Conservation (phyloP, 2,113 vertebrate species). For the Oreocharis arfaki region DNA sequence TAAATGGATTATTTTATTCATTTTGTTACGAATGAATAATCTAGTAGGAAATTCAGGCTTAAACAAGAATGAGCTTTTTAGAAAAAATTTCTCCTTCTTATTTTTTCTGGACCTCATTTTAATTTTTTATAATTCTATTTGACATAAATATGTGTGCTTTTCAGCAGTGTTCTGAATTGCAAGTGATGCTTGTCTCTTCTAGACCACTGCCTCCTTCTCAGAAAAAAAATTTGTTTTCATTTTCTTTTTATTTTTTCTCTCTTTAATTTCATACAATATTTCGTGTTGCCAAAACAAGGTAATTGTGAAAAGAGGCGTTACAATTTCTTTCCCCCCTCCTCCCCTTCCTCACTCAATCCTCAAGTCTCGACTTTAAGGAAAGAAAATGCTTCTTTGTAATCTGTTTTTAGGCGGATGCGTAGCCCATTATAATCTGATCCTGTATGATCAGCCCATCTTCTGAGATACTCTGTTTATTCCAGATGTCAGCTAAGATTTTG, state of each 20-base stretch:
- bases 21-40: neutral
- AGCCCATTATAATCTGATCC: neutral
- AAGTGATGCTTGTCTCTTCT: neutral
- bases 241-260: neutral
- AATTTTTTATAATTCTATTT: neutral
- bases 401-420: neutral
- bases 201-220: neutral
- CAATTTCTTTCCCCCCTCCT: neutral
- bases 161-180: neutral
- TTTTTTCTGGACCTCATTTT: neutral
- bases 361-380: neutral
- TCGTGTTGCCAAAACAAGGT: neutral
- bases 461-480: neutral
- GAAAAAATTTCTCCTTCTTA: too few relatives aligned
- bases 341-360: neutral
- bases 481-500: neutral
- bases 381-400: neutral
- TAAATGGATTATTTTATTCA: neutral
- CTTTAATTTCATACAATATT: neutral
- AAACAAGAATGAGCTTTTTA: neutral
- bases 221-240: accelerated
- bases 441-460: neutral
- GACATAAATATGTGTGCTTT: neutral
- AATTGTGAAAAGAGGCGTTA: neutral
- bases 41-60: neutral